phyloP scores from a whole-genome alignment of 2,888 invertebrate species.

The Geotrupes spiniger region DNA sequence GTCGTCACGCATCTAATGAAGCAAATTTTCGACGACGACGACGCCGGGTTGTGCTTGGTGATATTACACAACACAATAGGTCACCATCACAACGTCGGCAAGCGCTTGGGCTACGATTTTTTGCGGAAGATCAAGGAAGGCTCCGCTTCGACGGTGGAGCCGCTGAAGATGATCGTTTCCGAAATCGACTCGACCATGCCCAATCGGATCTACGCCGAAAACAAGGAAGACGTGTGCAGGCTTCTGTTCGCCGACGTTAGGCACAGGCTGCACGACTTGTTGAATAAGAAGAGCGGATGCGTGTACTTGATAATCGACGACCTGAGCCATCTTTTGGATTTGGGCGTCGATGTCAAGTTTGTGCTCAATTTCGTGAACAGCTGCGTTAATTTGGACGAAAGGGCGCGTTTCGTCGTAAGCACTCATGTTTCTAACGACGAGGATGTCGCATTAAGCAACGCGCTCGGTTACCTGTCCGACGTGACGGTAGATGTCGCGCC shows the following conservation, averaged over 20 bases:
- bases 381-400: slow-evolving; percentile 46
- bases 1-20: slow-evolving; percentile 66
- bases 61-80: slow-evolving; percentile 68
- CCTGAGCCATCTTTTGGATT: slow-evolving; percentile 66
- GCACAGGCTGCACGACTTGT: slow-evolving; percentile 24
- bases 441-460: slow-evolving; percentile 58
- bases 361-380: slow-evolving; percentile 54
- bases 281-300: slow-evolving; percentile 21
- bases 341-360: slow-evolving; percentile 56
- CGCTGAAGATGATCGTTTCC: slow-evolving; percentile 52
- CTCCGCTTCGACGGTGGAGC: slow-evolving; percentile 55
- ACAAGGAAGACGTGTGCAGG: not conserved
- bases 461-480: slow-evolving; percentile 63
- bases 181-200: slow-evolving; percentile 39
- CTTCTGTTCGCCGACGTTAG: slow-evolving; percentile 5
- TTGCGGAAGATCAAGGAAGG: slow-evolving; percentile 52
- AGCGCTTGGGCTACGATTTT: slow-evolving; percentile 71
- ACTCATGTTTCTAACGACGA: slow-evolving; percentile 54
- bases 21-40: slow-evolving; percentile 62
- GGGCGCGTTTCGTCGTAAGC: slow-evolving; percentile 58
- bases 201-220: not conserved
- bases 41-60: slow-evolving; percentile 60
- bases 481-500: slow-evolving; percentile 62
- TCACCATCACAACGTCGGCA: slow-evolving; percentile 73
- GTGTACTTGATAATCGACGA: slow-evolving; percentile 66